Evolutionary conservation across 2,797 vertebrate species (phyloP), one percentile per base, ranked within the genome.

Genomic region (Gymnodraco acuticeps): DNA sequence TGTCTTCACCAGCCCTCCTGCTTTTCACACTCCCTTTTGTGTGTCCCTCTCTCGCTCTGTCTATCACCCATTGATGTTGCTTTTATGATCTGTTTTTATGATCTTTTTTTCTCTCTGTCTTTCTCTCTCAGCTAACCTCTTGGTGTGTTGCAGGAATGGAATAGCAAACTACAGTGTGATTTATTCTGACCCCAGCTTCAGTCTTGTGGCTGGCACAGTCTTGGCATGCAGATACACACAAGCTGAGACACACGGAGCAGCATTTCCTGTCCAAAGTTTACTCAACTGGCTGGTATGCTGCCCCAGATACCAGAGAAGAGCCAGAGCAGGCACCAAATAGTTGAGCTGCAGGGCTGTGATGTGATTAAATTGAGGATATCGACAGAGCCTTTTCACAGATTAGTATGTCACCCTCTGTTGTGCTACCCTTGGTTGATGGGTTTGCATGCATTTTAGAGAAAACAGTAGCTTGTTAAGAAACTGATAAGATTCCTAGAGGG

Each of bases 121-220:
- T 64, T 69, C 68, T 68, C 52, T 73, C 78, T 78, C 70, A 12
- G 70, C 52, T 93, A 92, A 94, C 94, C 94, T 95, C 93, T 90
- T 80, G 51, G 70, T 82, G 73, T 67, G 85, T 77, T 87, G 66
- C 73, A 75, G 77, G 90, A 73, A 74, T 64, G 70, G 82, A 78
- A 53, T 2, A 77, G 87, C 93, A 91, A 88, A 90, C 93, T 90
- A 38, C 90, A 93, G 90, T 78, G 81, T 91, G 92, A 94, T 91
- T 89, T 83, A 85, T 77, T 89, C 84, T 89, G 89, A 81, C 85
- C 90, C 91, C 91, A 77, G 89, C 85, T 65, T 89, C 88, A 86
- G 88, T 92, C 88, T 88, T 92, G 88, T 90, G 83, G 80, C 85
- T 86, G 86, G 83, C 86, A 86, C 70, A 43, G 78, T 81, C 77